Percentiles rank a stretch among this genome's conserved stretches.
These are phyloP conservation scores for Apis florea DNA, from an alignment of 1,140 invertebrate genomes.

Conservation along the genomic window DNA sequence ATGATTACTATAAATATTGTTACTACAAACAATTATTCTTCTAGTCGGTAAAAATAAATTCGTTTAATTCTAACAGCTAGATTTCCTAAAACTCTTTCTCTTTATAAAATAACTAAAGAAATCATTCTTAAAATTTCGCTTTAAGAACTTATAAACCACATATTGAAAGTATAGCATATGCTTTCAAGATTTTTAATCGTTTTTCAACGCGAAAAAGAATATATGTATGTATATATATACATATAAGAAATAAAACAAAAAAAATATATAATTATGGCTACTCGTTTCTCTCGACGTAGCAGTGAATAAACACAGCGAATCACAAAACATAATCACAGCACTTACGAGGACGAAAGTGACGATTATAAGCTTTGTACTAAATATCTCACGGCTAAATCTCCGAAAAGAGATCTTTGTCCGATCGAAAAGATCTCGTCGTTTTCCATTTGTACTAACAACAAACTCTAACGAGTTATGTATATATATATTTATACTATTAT, in stretches of 20 bases:
- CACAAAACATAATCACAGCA: conserved; percentile 43
- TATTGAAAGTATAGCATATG: background rate
- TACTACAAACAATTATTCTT: no score
- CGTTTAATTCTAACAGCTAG: background rate
- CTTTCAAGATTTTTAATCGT: background rate
- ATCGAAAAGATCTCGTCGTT: conserved; percentile 27
- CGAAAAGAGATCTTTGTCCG: background rate
- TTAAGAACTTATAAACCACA: background rate
- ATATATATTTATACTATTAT: background rate
- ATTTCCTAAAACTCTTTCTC: background rate
- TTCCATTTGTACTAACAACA: conserved; percentile 42
- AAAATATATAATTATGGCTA: background rate
- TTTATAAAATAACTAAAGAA: background rate
- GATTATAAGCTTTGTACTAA: conserved; percentile 47
- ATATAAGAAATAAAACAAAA: background rate
- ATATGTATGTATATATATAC: background rate
- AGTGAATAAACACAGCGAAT: conserved; percentile 24
- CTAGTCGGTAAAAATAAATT: background rate
- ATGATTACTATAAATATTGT: background rate
- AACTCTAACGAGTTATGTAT: conserved; percentile 30
- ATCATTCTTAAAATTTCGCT: background rate
- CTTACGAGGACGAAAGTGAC: conserved; percentile 39
- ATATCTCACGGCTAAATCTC: conserved; percentile 31
- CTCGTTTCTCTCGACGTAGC: conserved; percentile 36
- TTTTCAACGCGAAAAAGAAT: background rate